Percentiles rank a stretch among this genome's conserved stretches.
Evolutionary conservation across 2,797 vertebrate species (phyloP).

Genomic region (Amazonetta brasiliensis): DNA sequence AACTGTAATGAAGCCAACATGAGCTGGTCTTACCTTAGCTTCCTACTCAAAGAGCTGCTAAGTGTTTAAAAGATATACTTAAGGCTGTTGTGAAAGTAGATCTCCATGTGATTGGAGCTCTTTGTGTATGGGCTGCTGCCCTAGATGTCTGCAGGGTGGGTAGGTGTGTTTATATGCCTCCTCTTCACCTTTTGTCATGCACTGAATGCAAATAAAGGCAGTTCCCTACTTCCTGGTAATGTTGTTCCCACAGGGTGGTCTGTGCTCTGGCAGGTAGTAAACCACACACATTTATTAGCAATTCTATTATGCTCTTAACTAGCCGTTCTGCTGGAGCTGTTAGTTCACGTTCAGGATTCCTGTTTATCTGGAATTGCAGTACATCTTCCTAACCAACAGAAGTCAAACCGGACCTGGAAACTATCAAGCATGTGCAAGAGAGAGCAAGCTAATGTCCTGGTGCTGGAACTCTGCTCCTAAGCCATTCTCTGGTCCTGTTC

Average conservation of each 20-base stretch:
- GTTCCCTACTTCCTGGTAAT: conserved; percentile 5
- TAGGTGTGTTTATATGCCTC: not conserved
- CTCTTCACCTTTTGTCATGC: conserved; percentile 11
- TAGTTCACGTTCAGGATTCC: conserved; percentile 36
- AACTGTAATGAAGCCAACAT: not conserved
- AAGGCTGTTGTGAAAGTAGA: not conserved
- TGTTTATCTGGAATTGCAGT: conserved; percentile 35
- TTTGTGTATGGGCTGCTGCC: not conserved
- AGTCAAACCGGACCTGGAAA: conserved; percentile 18
- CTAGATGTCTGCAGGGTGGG: not conserved
- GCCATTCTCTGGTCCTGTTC: not conserved
- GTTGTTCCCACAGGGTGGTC: conserved; percentile 38
- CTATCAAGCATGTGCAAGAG: not conserved
- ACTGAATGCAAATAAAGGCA: conserved; percentile 47
- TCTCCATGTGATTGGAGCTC: not conserved
- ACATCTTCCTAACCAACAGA: not conserved
- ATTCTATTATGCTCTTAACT: not conserved
- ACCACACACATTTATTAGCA: conserved; percentile 35
- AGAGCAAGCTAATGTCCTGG: not conserved
- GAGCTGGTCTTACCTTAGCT: not conserved
- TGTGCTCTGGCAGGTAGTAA: conserved; percentile 12
- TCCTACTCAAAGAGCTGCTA: not conserved
- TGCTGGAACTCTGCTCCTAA: conserved; percentile 6
- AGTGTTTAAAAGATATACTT: not conserved
- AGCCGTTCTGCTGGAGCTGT: conserved; percentile 30